Conservation (phyloP, 2,797 vertebrate genomes). For the Macroramphosus scolopax region DNA sequence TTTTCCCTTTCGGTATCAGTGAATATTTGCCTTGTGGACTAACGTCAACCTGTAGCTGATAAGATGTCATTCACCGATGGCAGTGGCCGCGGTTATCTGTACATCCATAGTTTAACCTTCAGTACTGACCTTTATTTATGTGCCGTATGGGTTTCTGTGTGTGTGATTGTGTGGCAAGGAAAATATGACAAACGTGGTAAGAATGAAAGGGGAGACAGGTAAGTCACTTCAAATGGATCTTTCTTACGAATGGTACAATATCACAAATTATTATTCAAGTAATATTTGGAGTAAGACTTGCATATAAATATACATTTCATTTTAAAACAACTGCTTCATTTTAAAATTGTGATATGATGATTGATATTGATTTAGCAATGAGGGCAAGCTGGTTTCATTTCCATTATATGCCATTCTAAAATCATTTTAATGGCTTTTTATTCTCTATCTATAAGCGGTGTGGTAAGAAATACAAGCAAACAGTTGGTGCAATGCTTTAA, state of each 20-base stretch:
- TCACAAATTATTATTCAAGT: constrained; percentile 73
- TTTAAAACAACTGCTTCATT: constrained; percentile 30
- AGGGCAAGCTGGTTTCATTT: constrained; percentile 14
- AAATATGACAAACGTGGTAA: not conserved
- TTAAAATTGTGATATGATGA: constrained; percentile 31
- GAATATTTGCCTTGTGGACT: too few species aligned
- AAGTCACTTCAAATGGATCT: constrained; percentile 3
- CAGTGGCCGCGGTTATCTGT: too few species aligned
- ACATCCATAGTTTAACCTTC: too few species aligned
- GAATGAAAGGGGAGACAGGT: not conserved
- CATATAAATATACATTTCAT: constrained; percentile 65
- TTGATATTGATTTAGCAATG: constrained; percentile 14
- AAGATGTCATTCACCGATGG: too few species aligned
- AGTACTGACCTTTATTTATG: too few species aligned
- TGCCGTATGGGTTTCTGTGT: not conserved
- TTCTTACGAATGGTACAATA: constrained; percentile 21
- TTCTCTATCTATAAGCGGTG: constrained; percentile 25
- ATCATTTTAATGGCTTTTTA: constrained; percentile 8
- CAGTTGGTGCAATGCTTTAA: constrained; percentile 20
- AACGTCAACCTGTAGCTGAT: too few species aligned
- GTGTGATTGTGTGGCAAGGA: not conserved
- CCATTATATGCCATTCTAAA: constrained; percentile 2
- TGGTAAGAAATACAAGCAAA: constrained; percentile 27
- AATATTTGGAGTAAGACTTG: constrained; percentile 53
- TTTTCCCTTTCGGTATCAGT: too few species aligned